These are phyloP conservation scores for Vanessa tameamea DNA, from an alignment of 1,140 invertebrate genomes.

Conservation along the genomic window DNA sequence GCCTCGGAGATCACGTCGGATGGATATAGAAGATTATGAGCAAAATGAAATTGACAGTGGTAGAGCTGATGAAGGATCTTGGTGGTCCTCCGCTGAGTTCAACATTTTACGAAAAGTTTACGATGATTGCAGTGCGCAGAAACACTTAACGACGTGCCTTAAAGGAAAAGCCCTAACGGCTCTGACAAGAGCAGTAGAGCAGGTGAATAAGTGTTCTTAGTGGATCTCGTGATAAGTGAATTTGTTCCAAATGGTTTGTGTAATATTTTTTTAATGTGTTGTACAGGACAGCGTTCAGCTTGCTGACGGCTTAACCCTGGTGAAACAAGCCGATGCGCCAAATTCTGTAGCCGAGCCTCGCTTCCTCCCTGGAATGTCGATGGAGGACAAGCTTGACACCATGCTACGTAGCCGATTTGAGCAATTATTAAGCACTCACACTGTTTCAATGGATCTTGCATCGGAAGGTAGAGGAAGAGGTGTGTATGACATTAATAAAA, in stretches of 20 bases:
- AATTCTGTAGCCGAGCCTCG: constrained; percentile 71
- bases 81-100: constrained; percentile 80
- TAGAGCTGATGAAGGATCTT: constrained; percentile 75
- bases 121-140: constrained; percentile 82
- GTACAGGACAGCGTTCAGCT: constrained; percentile 81
- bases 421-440: constrained; percentile 76
- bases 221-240: constrained; percentile 42
- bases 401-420: constrained; percentile 75
- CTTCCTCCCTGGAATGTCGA: constrained; percentile 75
- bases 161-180: constrained; percentile 82
- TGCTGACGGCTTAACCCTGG: constrained; percentile 81
- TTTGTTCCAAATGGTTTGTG: constrained; percentile 31
- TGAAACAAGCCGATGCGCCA: constrained; percentile 80
- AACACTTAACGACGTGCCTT: constrained; percentile 81
- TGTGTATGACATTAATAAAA: constrained; percentile 38
- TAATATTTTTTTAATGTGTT: constrained; percentile 48
- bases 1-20: constrained; percentile 68
- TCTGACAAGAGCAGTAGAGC: constrained; percentile 80
- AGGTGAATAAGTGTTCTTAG: constrained; percentile 62
- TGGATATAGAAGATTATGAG: constrained; percentile 65
- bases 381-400: constrained; percentile 76
- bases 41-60: constrained; percentile 77
- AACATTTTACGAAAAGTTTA: constrained; percentile 81
- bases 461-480: constrained; percentile 79
- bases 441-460: constrained; percentile 74